Base-by-base conservation (phyloP, 2,797 vertebrate species). In the Sebastes matsubarae region DNA sequence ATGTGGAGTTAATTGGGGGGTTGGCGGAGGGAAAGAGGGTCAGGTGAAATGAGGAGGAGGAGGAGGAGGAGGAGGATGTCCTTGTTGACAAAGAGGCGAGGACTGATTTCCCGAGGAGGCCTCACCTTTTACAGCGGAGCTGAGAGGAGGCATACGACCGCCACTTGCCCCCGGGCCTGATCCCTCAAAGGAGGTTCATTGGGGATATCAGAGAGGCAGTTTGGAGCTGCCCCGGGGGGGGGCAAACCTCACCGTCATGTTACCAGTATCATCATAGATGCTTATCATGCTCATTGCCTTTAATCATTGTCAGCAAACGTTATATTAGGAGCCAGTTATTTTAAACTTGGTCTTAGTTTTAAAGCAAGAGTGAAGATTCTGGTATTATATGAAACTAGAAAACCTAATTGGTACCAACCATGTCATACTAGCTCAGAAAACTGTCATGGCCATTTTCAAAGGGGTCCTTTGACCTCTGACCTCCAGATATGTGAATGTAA, bases 51-150 rank as follows among this genome's bases (percentile, higher is more conserved):
- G 66, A 72, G 61, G 42, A 69, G 68, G 46, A 57, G 36, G 36
- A 29, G 27, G 65, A 72, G 64, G 42, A 70, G 72, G 73, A 68
- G 75, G 85, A 93, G 92, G 88, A 92, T 92, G 92, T 94, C 91
- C 93, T 91, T 92, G 87, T 94, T 93, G 92, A 92, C 91, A 85
- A 77, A 81, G 74, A 87, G 75, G 83, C 75, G 88, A 93, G 87
- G 88, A 79, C 58, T 84, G 90, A 87, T 87, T 94, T 92, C 88
- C 88, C 54, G 24, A 80, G 73, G 46, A 46, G 81, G 65, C 82
- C 58, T 68, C 52, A 3, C 75, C 81, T 85, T 81, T 87, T 84
- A 71, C 71, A 75, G 58, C 20, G 16, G 25, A 79, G 83, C 67
- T 74, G 69, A 77, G 82, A 66, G 25, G 65, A 88, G 61, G 65